Evolutionary conservation across 2,888 invertebrate species (phyloP), one percentile per base, ranked within the genome.

Genomic region (Himalopsyche tibetana): DNA sequence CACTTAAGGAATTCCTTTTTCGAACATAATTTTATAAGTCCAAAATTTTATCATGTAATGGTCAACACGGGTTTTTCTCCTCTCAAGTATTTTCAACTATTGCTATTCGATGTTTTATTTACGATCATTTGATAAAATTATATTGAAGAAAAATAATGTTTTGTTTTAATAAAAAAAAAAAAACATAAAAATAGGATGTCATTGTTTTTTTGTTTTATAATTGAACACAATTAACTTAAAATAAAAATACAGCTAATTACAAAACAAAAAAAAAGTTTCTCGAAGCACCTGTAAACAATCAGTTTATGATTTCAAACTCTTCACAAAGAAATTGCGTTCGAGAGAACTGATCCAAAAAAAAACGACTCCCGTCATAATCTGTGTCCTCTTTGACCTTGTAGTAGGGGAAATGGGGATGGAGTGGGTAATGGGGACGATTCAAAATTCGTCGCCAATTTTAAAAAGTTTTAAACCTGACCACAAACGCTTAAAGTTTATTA

Each of bases 301-400:
- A 12, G 74, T 3, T 74, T 74, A 15, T 74, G 38, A 74, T 74
- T 74, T 15, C 74, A 74, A 36, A 0, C 28, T 38, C 74, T 15
- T 36, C 36, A 15, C 36, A 74, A 74, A 74, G 74, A 74, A 74
- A 38, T 5, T 28, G 74, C 74, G 74, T 74, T 74, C 74, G 38
- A 74, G 38, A 38, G 74, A 74, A 38, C 74, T 36, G 74, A 74
- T 74, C 38, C 74, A 36, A 74, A 28, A 74, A 28, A 28, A 36
- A 28, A 19, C 74, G 15, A 15, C 38, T 36, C 74, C 74, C 74
- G 5, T 17, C 5, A 38, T 74, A 74, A 74, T 74, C 74, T 28
- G 63, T 69, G 74, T 74, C 74, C 74, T 74, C 12, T 74, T 74
- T 74, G 15, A 74, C 74, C 74, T 74, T 74, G 74, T 3, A 3